Percentiles rank a stretch among this genome's conserved stretches.
Evolutionary conservation across 2,888 invertebrate genomes (phyloP).

Genomic region (Phanerotoma sp.): DNA sequence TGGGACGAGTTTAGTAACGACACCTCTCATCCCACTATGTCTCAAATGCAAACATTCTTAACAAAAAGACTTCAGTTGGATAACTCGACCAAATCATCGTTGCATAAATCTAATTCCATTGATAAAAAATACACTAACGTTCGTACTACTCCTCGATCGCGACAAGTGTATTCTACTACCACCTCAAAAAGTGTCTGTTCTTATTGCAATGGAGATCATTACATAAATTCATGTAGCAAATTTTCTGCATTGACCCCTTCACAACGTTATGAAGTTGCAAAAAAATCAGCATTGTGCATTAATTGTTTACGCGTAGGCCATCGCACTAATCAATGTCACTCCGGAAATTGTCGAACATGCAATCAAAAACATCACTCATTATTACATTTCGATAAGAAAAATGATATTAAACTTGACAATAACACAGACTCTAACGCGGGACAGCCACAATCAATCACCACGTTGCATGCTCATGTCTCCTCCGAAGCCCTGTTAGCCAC

Average conservation of each 20-base stretch:
- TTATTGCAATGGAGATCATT: not conserved
- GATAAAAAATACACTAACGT: too few species aligned
- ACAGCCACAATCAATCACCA: too few species aligned
- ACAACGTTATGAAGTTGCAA: not conserved
- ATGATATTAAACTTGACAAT: too few species aligned
- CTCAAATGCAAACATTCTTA: not conserved
- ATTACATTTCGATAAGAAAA: constrained; percentile 1
- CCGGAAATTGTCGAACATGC: not conserved
- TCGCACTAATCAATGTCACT: constrained; percentile 1
- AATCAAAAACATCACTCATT: not conserved
- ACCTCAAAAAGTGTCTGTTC: too few species aligned
- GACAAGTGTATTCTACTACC: too few species aligned
- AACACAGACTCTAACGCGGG: too few species aligned
- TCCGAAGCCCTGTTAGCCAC: too few species aligned
- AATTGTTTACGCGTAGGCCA: constrained; percentile 2
- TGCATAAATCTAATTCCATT: too few species aligned
- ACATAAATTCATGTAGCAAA: not conserved
- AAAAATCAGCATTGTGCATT: not conserved
- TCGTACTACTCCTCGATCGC: too few species aligned
- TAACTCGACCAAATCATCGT: not conserved
- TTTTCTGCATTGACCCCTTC: not conserved
- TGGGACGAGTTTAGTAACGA: constrained; percentile 6
- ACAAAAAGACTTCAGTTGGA: not conserved
- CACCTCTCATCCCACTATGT: not conserved
- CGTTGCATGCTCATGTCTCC: too few species aligned